A percentile compares a stretch with the other conserved stretches of the same genome.
Conservation (phyloP, 2,797 vertebrate species). For the Botia almorhae region DNA sequence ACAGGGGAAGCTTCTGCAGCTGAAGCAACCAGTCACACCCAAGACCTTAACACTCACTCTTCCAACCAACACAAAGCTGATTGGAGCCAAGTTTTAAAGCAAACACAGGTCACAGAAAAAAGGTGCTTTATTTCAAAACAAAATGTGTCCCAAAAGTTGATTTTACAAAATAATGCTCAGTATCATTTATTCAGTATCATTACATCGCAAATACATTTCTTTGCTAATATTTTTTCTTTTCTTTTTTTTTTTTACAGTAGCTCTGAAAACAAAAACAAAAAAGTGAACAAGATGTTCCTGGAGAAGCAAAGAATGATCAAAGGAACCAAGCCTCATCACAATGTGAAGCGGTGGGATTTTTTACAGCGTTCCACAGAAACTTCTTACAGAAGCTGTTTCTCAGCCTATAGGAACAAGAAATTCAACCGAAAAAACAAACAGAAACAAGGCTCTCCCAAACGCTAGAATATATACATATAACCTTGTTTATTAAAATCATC, state of each 20-base stretch:
- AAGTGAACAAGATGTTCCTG: slow-evolving; percentile 63
- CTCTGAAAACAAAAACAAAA: slow-evolving; percentile 61
- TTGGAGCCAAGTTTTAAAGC: slow-evolving; percentile 25
- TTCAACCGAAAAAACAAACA: slow-evolving; percentile 26
- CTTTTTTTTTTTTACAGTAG: slow-evolving; percentile 61
- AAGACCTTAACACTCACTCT: slow-evolving; percentile 1
- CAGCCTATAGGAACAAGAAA: slow-evolving; percentile 58
- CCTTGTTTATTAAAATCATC: slow-evolving; percentile 20
- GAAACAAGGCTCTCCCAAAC: slow-evolving; percentile 41
- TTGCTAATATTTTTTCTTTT: not conserved
- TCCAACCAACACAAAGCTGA: slow-evolving; percentile 19
- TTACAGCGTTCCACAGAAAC: slow-evolving; percentile 39
- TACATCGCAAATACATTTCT: slow-evolving; percentile 63
- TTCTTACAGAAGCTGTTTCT: slow-evolving; percentile 22
- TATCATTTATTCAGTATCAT: slow-evolving; percentile 63
- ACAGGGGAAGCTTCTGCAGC: slow-evolving; percentile 34
- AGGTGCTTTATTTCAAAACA: slow-evolving; percentile 84
- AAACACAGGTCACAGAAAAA: slow-evolving; percentile 72
- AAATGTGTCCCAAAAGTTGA: slow-evolving; percentile 68
- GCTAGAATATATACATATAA: slow-evolving; percentile 50
- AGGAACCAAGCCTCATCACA: slow-evolving; percentile 22
- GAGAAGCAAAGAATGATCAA: slow-evolving; percentile 62
- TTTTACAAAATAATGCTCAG: slow-evolving; percentile 74
- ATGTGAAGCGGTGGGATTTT: slow-evolving; percentile 50
- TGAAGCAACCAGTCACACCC: slow-evolving; percentile 37